phyloP scores from a whole-genome alignment of 2,888 invertebrate species.

The Nephrotoma flavescens region DNA sequence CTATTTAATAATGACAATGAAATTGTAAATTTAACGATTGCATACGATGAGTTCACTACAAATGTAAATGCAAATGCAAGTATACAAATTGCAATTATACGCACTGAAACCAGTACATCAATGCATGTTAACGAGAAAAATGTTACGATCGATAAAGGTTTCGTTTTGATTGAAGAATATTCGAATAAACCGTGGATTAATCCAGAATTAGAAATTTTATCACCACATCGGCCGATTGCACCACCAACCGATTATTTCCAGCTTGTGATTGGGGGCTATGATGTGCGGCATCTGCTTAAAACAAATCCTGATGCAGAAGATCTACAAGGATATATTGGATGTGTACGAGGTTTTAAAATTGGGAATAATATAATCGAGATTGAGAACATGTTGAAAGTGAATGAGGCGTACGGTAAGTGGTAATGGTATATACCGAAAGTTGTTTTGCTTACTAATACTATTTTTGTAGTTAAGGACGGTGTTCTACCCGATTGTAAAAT shows the following conservation, averaged over 20 bases:
- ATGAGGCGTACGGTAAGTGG: constrained; percentile 48
- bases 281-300: constrained; percentile 52
- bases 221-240: constrained; percentile 76
- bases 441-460: background rate
- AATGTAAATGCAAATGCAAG: constrained; percentile 61
- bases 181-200: constrained; percentile 79
- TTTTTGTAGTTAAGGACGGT: constrained; percentile 40
- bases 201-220: constrained; percentile 70
- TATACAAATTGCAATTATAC: constrained; percentile 74
- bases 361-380: constrained; percentile 67
- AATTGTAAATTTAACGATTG: constrained; percentile 64
- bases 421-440: background rate
- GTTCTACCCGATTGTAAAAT: constrained; percentile 72
- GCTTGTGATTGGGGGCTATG: constrained; percentile 74
- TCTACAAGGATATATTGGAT: constrained; percentile 69
- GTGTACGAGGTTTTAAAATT: constrained; percentile 74
- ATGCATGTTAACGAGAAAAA: constrained; percentile 71
- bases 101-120: constrained; percentile 55
- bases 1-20: constrained; percentile 69
- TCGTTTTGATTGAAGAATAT: constrained; percentile 56
- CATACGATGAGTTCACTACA: constrained; percentile 56
- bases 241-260: constrained; percentile 83
- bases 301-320: constrained; percentile 35
- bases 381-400: constrained; percentile 51
- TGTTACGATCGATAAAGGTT: constrained; percentile 51